Evolutionary conservation across 2,888 invertebrate genomes (phyloP).

Genomic region (Eumacrocentrus americanus): DNA sequence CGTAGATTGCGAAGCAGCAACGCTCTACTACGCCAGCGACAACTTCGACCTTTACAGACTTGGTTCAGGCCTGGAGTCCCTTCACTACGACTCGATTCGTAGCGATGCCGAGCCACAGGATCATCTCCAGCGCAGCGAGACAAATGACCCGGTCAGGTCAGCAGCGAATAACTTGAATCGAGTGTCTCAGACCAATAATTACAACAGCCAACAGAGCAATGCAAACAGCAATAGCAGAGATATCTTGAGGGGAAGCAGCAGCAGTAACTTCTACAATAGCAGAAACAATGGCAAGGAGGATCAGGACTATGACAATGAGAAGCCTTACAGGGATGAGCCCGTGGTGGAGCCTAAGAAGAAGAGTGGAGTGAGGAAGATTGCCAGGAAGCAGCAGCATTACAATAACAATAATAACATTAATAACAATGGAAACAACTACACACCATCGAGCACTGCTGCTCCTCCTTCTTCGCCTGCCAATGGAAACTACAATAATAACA

Average conservation of each 20-base stretch:
- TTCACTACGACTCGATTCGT: constrained; percentile 56
- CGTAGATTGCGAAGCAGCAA: constrained; percentile 83
- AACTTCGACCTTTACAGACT: constrained; percentile 85
- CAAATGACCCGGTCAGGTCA: constrained; percentile 61
- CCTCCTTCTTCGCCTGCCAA: constrained; percentile 32
- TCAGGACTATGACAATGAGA: constrained; percentile 62
- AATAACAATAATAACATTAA: constrained; percentile 41
- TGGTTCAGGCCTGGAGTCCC: constrained; percentile 70
- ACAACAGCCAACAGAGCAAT: constrained; percentile 55
- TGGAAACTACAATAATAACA: constrained; percentile 32
- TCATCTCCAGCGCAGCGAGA: constrained; percentile 59
- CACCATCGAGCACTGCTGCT: constrained; percentile 42
- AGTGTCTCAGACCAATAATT: constrained; percentile 49
- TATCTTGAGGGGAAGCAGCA: constrained; percentile 45
- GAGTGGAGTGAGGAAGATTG: constrained; percentile 47
- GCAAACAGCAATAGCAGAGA: constrained; percentile 44
- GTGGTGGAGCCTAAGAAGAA: constrained; percentile 55
- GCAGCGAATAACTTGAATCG: constrained; percentile 52
- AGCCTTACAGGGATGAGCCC: constrained; percentile 63
- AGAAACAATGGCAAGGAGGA: constrained; percentile 62
- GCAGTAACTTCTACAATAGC: constrained; percentile 57
- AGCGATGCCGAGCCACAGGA: constrained; percentile 57
- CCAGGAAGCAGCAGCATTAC: constrained; percentile 48
- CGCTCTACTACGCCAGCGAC: constrained; percentile 80
- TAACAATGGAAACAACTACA: constrained; percentile 39